Base-by-base conservation (phyloP, 2,797 vertebrate species). In the Basileuterus tristriatus region DNA sequence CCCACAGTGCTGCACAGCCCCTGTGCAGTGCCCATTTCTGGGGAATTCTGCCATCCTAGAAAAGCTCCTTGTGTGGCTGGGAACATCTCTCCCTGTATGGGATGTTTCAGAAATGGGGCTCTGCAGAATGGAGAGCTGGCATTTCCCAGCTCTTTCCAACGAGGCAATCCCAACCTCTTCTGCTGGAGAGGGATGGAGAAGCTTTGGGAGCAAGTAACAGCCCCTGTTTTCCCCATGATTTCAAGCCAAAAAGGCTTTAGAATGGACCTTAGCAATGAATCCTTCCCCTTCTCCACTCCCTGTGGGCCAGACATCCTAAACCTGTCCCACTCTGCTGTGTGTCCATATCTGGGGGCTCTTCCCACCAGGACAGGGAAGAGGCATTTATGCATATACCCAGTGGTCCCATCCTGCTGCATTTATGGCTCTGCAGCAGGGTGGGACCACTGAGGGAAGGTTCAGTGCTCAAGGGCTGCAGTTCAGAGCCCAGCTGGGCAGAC, bases 61-160 rank as follows among this genome's bases (percentile, higher is more conserved):
- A 34, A 82, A 87, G 39, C 27, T 1, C 0, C 18, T 83, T 3
- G 0, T 14, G 21, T 0, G 0, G 8, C 62, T 86, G 37, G 34
- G 39, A 49, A 8, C 8, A 5, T 34, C 44, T 46, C 39, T 67
- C 14, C 16, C 22, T 53, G 12, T 8, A 6, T 11, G 32, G 69
- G 27, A 3, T n/a, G 27, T 36, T 77, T 67, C 26, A 37, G 39
- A 80, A 87, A 60, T 12, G 11, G 49, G 29, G 15, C 24, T 3
- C 43, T 69, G 26, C 16, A 44, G 30, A 8, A 4, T 58, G 72
- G 27, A 24, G 32, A 58, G 8, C 1, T 0, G 27, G 24, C 9
- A 32, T 72, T 21, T 89, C 55, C 44, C 47, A 37, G 41, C 39
- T 62, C 53, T 60, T 80, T 53, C 59, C 63, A 78, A 60, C 64